phyloP scores from a whole-genome alignment of 2,797 vertebrate genomes.

The Microtus agrestis region DNA sequence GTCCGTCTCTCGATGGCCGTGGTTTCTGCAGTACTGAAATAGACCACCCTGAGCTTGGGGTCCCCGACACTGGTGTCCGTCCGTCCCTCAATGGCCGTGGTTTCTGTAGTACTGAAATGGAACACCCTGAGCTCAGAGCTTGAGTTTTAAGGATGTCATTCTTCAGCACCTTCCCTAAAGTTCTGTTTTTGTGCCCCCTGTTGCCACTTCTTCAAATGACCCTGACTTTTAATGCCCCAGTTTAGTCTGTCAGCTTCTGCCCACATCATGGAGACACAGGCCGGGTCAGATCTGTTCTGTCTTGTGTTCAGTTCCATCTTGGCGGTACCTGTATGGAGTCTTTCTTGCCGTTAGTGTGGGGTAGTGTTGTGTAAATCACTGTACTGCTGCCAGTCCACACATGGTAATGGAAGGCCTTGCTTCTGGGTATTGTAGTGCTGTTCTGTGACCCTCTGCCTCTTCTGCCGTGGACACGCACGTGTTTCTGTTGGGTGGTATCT shows the following conservation, averaged over 20 bases:
- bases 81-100: neutral
- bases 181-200: neutral
- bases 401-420: neutral
- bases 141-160: neutral
- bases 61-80: neutral
- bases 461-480: neutral
- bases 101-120: neutral
- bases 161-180: neutral
- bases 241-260: neutral
- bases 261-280: too few relatives aligned
- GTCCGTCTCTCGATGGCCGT: neutral
- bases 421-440: too few relatives aligned
- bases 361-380: neutral
- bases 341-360: neutral
- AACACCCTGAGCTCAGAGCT: neutral
- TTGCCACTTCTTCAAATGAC: neutral
- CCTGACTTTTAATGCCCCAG: neutral
- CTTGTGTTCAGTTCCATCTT: neutral
- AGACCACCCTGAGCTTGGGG: neutral
- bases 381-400: rapidly evolving
- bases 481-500: neutral
- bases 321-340: neutral
- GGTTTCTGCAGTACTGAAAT: neutral
- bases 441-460: neutral
- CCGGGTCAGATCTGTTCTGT: too few relatives aligned